Base-by-base conservation (phyloP, 2,113 vertebrate genomes). In the Boleophthalmus pectinirostris region DNA sequence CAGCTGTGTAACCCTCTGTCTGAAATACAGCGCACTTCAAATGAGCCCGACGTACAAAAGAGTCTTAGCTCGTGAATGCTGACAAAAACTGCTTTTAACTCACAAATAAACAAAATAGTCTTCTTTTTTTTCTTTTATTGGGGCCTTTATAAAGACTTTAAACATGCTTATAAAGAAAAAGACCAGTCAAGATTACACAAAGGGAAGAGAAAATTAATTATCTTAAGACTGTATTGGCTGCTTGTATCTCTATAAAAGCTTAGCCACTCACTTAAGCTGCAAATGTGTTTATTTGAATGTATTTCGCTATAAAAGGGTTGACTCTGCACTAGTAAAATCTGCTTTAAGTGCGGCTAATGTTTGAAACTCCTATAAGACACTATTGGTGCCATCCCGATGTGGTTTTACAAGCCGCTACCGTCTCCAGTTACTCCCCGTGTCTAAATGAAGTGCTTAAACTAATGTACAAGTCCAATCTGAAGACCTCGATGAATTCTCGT, bases 131-230 rank as follows among this genome's bases (percentile, higher is more conserved):
- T 15, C 63, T 65, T 74, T 78, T 58, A 72, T 25, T 78, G 33
- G 51, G 65, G 43, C 43, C 67, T 38, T 69, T 15, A 66, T 75
- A 75, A 66, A 24, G 25, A 57, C 25, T 29, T 78, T 72, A 29
- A 47, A 66, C 14, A 43, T 0, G 65, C 65, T 47, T 66, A 47
- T 66, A 66, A 38, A 46, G 43, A 24, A 20, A 38, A 66, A 64
- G 77, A 73, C 46, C 57, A 33, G 24, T 66, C 69, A 53, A 68
- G 72, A 77, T 72, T 70, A 79, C 61, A 79, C n/a, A 63, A 23
- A 35, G 45, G 29, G 74, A 66, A 14, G 23, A 67, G 46, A 13
- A 38, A 38, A 29, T 35, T 29, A 0, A 70, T 73, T 76, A 63
- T 56, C 53, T 73, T 57, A 3, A 49, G 54, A 70, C 16, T 49